These are phyloP conservation scores for Urophycis tenuis DNA, from an alignment of 2,797 vertebrate species.

Conservation along the genomic window DNA sequence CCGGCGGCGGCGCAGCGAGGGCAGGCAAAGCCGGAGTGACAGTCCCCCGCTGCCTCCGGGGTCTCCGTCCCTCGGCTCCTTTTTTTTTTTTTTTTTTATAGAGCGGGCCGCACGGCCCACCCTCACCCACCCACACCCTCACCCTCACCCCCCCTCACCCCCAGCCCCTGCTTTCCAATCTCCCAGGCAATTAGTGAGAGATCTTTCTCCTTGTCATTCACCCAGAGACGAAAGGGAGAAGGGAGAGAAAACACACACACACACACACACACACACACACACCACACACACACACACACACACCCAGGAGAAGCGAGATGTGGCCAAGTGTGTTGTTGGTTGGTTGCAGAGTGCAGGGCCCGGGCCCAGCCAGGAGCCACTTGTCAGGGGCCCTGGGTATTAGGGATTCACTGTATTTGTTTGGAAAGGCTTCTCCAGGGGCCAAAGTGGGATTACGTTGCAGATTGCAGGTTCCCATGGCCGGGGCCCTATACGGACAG, in stretches of 20 bases:
- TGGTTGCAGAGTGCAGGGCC: slow-evolving; percentile 34
- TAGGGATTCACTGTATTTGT: slow-evolving; percentile 67
- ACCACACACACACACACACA: too few species aligned
- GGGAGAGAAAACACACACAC: too few species aligned
- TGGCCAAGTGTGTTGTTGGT: slow-evolving; percentile 45
- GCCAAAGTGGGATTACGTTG: slow-evolving; percentile 73
- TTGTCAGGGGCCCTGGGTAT: slow-evolving; percentile 65
- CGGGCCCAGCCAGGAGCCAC: slow-evolving; percentile 63
- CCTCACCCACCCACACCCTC: slow-evolving; percentile 48
- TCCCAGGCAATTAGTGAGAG: slow-evolving; percentile 66
- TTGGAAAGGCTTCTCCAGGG: slow-evolving; percentile 72
- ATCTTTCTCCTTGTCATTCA: slow-evolving; percentile 64
- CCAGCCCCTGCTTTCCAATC: slow-evolving; percentile 64
- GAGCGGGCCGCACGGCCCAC: slow-evolving; percentile 17
- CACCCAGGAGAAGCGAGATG: slow-evolving; percentile 56
- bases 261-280: too few species aligned
- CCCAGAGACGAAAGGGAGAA: slow-evolving; percentile 47
- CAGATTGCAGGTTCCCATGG: slow-evolving; percentile 74
- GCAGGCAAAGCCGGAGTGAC: slow-evolving; percentile 64
- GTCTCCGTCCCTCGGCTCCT: slow-evolving; percentile 53
- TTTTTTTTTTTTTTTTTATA: too few species aligned
- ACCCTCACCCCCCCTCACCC: slow-evolving; percentile 39
- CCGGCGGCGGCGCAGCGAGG: slow-evolving; percentile 55
- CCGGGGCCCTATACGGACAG: slow-evolving; percentile 55
- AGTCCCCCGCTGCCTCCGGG: slow-evolving; percentile 66